Conservation (phyloP, 2,797 vertebrate genomes). For the Morus bassanus region DNA sequence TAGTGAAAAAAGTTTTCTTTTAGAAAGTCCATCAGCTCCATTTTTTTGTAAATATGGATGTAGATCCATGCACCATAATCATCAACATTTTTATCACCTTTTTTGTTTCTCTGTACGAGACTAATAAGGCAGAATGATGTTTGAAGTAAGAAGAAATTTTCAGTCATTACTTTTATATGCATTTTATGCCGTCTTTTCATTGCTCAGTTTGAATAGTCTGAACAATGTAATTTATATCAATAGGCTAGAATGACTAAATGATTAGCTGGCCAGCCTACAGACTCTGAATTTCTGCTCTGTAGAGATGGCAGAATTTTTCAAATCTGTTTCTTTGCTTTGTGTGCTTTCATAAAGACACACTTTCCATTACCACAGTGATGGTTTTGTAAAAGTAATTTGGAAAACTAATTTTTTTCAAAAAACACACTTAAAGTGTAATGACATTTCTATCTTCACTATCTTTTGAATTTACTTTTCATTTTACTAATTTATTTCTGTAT, state of each 20-base stretch:
- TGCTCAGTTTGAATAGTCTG: neutral
- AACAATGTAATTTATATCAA: neutral
- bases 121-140: neutral
- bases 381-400: neutral
- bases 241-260: neutral
- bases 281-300: neutral
- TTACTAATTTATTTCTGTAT: neutral
- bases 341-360: neutral
- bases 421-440: neutral
- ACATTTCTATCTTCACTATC: neutral
- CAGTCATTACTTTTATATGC: neutral
- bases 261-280: neutral
- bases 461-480: neutral
- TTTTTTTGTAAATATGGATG: neutral
- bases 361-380: neutral
- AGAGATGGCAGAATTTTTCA: neutral
- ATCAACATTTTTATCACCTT: neutral
- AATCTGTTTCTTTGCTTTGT: neutral
- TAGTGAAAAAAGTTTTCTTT: neutral
- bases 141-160: neutral
- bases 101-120: neutral
- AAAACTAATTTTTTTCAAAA: neutral
- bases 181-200: neutral
- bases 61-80: neutral
- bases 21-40: neutral